A percentile compares a stretch with the other conserved stretches of the same genome.
Evolutionary conservation across 2,888 invertebrate genomes (phyloP).

Genomic region (Ectobius pallidus): DNA sequence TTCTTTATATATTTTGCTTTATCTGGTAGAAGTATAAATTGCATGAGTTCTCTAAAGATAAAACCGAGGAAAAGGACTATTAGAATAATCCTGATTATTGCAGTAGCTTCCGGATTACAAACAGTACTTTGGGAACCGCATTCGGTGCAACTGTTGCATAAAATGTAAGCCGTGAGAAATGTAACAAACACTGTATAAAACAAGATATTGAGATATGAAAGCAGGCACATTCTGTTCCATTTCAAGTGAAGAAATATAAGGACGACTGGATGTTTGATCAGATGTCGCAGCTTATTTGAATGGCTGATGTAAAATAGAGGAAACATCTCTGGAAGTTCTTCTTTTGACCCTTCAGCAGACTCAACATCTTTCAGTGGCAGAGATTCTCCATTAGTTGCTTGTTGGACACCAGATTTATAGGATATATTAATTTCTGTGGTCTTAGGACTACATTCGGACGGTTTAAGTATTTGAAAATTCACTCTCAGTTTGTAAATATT

Average conservation of each 20-base stretch:
- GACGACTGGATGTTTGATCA: constrained; percentile 79
- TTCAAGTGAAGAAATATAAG: constrained; percentile 81
- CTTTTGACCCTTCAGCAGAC: not conserved
- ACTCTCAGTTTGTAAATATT: not conserved
- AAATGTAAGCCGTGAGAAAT: constrained; percentile 70
- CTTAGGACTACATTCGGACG: not conserved
- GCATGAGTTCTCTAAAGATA: not conserved
- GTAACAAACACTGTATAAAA: constrained; percentile 73
- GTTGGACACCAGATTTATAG: no score
- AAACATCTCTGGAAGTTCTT: constrained; percentile 67
- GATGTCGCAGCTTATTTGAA: constrained; percentile 68
- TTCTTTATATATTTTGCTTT: not conserved
- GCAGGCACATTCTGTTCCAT: constrained; percentile 70
- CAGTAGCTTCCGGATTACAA: not conserved
- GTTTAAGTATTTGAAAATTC: constrained; percentile 6
- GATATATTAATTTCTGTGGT: not conserved
- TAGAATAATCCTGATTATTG: not conserved
- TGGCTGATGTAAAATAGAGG: constrained; percentile 74
- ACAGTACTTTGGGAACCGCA: not conserved
- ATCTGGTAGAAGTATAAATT: not conserved
- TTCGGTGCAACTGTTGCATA: not conserved
- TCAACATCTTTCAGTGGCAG: not conserved
- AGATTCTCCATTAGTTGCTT: not conserved
- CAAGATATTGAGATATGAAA: constrained; percentile 62
- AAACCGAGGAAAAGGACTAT: not conserved